Conservation (phyloP, 2,888 invertebrate species). For the Drosophila cyrtoloma region DNA sequence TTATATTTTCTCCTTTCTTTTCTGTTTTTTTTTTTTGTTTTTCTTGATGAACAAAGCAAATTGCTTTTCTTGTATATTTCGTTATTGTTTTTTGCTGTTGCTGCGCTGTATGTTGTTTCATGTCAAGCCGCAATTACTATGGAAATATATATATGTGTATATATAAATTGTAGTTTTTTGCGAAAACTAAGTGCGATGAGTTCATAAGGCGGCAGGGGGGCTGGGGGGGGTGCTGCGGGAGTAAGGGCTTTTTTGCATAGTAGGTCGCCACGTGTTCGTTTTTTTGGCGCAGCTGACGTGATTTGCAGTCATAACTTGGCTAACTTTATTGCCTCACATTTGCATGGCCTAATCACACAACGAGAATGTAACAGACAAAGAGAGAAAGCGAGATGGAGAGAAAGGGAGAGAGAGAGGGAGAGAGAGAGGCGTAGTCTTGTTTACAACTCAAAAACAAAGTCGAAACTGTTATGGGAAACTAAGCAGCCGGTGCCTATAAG, state of each 20-base stretch:
- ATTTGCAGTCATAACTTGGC: conserved; percentile 73
- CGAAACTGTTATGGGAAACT: conserved; percentile 42
- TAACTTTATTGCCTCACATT: conserved; percentile 65
- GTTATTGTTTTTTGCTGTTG: conserved; percentile 17
- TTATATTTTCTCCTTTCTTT: not conserved
- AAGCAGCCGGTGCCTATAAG: conserved; percentile 28
- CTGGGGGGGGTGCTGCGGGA: not conserved
- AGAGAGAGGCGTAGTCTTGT: conserved; percentile 51
- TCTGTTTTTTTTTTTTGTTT: not conserved
- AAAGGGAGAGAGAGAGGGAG: not conserved
- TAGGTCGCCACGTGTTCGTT: conserved; percentile 67
- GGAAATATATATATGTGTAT: conserved; percentile 55
- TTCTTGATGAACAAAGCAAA: conserved; percentile 31
- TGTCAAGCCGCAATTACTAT: conserved; percentile 72
- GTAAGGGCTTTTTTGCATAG: conserved; percentile 38
- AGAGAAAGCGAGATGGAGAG: not conserved
- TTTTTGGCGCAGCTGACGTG: conserved; percentile 61
- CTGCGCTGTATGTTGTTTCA: conserved; percentile 55
- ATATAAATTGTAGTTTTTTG: conserved; percentile 17
- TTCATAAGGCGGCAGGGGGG: not conserved
- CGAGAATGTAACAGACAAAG: not conserved
- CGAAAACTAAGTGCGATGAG: conserved; percentile 28
- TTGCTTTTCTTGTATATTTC: conserved; percentile 34
- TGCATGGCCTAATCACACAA: conserved; percentile 63
- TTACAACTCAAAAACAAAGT: conserved; percentile 76